Evolutionary conservation across 2,888 invertebrate genomes (phyloP).

Genomic region (Xestia sexstrigata): DNA sequence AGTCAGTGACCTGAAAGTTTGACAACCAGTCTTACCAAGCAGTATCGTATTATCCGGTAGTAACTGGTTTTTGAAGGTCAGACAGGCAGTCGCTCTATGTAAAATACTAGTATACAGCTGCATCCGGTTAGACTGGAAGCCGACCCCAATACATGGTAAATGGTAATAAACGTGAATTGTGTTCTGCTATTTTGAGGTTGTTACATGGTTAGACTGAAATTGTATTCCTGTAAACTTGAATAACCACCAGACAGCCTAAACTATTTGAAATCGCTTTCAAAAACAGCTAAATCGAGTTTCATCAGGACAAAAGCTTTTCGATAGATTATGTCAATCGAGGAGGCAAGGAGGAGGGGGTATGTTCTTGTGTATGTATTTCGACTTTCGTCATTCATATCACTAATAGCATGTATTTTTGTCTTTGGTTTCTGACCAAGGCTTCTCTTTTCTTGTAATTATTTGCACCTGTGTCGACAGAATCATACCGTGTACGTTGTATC

Average conservation of each 20-base stretch:
- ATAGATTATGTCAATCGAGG: no score
- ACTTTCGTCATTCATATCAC: neutral
- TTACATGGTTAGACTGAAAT: neutral
- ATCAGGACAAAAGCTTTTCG: neutral
- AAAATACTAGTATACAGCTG: no score
- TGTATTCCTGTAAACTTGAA: neutral
- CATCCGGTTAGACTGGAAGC: no score
- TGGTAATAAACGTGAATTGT: neutral
- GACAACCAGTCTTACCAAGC: no score
- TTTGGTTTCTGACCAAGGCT: neutral
- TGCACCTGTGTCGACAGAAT: neutral
- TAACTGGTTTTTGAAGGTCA: no score
- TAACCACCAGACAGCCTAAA: no score
- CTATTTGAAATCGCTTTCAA: neutral
- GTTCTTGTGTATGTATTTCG: neutral
- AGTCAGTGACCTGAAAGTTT: no score
- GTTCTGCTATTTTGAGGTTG: neutral
- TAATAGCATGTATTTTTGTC: neutral
- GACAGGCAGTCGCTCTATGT: no score
- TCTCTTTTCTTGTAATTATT: neutral
- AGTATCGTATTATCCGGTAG: no score
- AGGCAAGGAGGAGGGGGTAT: neutral
- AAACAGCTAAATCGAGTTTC: neutral
- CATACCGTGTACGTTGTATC: neutral
- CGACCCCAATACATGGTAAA: neutral